Evolutionary conservation across 2,113 vertebrate species (phyloP), one percentile per base, ranked within the genome.

Genomic region (Anhinga rufa): DNA sequence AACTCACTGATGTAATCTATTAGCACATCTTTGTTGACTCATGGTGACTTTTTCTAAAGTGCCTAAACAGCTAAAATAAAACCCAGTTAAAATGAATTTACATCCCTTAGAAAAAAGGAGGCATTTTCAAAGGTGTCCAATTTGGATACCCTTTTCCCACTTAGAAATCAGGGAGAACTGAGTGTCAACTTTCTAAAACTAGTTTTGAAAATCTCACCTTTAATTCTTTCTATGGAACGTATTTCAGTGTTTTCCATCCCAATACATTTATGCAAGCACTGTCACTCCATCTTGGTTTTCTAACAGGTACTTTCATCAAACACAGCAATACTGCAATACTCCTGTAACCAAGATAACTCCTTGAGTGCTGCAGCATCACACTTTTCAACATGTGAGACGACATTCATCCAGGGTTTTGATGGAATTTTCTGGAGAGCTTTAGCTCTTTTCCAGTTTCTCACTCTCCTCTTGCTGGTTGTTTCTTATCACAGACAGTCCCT

Each of bases 21-120:
- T 94, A 93, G 70, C 62, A 64, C 86, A 68, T 94, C 62, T 93
- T 89, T 93, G 57, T 93, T 96, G 92, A 93, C 62, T 96, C 81
- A 85, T 36, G 51, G 49, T 82, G 94, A 91, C 58, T 89, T 94
- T 97, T 97, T 95, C 94, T 54, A 18, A 77, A 74, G 75, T 69
- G 46, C 70, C 92, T 91, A 76, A 95, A 76, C 28, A 49, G 34
- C 36, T 82, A 75, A 96, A 92, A 75, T 79, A 87, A 61, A 91
- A 91, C 92, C 44, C 38, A 78, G 71, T 82, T 82, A 89, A 84
- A 91, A 69, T 76, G 7, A 90, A 79, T 91, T 85, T 87, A 76
- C 0, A 0, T 72, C 22, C 15, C 36, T 66, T 82, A 87, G 9
- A 32, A 84, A 86, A 72, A 75, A n/a, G 36, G 32, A 85, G 57